A percentile compares a stretch with the other conserved stretches of the same genome.
These are phyloP conservation scores for Podarcis raffonei DNA, from an alignment of 2,113 vertebrate species.

Conservation along the genomic window DNA sequence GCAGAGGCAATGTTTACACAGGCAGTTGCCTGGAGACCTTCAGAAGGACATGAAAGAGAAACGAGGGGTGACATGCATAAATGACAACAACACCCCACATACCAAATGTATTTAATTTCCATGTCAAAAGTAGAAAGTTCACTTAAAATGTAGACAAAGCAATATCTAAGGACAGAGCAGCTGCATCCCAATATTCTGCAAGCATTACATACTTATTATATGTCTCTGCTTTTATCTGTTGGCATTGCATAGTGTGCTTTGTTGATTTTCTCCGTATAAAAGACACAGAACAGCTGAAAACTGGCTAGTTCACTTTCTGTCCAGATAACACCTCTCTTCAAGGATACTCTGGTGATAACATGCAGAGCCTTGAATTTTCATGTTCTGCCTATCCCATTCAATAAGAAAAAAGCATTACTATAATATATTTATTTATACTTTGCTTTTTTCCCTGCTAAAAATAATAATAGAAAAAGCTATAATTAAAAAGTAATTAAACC, in stretches of 20 bases:
- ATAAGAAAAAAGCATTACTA: background rate
- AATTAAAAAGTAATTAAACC: too few relatives aligned
- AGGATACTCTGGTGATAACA: background rate
- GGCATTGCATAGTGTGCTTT: accelerated
- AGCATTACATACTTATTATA: slow-evolving; percentile 9
- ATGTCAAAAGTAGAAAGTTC: slow-evolving; percentile 19
- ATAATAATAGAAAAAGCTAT: too few relatives aligned
- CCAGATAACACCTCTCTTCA: background rate
- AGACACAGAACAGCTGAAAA: slow-evolving; percentile 41
- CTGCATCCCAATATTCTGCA: slow-evolving; percentile 30
- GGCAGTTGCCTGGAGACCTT: background rate
- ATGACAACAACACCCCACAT: background rate
- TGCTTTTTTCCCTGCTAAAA: background rate
- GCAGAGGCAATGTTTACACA: background rate
- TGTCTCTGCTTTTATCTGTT: slow-evolving; percentile 41
- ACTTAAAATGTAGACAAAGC: background rate
- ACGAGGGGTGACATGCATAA: background rate
- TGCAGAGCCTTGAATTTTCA: background rate
- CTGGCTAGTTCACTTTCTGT: slow-evolving; percentile 37
- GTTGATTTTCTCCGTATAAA: slow-evolving; percentile 35
- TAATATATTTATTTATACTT: background rate
- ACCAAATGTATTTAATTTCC: background rate
- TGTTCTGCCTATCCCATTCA: background rate
- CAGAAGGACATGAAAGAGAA: background rate
- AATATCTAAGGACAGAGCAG: slow-evolving; percentile 3